Base-by-base conservation (phyloP, 2,888 invertebrate species). In the Tigriopus californicus region DNA sequence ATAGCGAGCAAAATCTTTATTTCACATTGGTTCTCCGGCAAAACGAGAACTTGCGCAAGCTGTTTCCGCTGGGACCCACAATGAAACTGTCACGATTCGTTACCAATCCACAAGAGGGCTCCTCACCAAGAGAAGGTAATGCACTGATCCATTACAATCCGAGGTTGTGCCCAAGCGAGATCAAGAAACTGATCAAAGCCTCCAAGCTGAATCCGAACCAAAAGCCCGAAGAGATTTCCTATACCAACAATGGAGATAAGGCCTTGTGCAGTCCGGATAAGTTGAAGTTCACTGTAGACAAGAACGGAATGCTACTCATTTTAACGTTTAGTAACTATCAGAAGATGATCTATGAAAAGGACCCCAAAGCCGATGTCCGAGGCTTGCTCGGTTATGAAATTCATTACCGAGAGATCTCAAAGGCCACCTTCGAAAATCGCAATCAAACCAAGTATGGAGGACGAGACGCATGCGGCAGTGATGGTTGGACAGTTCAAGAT, bases 61-160 rank as follows among this genome's bases (percentile, higher is more conserved):
- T 76, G n/a, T 68, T 67, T 66, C 65, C 68, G 22, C 81, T 81
- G 78, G 71, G 24, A 15, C 25, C 24, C 24, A 15, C n/a, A 40
- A 54, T 41, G 18, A 20, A 4, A 41, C 20, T 1, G 56, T 56
- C n/a, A 15, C n/a, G 22, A 56, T 56, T 33, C 42, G 24, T 15
- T 41, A 12, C 10, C 44, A 46, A n/a, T 12, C 13, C n/a, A 20
- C 24, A 46, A 13, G 55, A 67, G 41, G 70, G 74, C 0, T 75
- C 88, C 1, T n/a, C n/a, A n/a, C n/a, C n/a, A n/a, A 69, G 73
- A 1, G 74, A 75, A 1, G 89, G 89, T 24, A 77, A 77, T 44
- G 75, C 92, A 41, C 85, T 83, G 71, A 90, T 95, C 71, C 91
- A 94, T 68, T 83, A 85, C 70, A 95, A 95, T 73, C 86, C 88